These are phyloP conservation scores for Hylaea fasciaria DNA, from an alignment of 2,888 invertebrate species.

Conservation along the genomic window DNA sequence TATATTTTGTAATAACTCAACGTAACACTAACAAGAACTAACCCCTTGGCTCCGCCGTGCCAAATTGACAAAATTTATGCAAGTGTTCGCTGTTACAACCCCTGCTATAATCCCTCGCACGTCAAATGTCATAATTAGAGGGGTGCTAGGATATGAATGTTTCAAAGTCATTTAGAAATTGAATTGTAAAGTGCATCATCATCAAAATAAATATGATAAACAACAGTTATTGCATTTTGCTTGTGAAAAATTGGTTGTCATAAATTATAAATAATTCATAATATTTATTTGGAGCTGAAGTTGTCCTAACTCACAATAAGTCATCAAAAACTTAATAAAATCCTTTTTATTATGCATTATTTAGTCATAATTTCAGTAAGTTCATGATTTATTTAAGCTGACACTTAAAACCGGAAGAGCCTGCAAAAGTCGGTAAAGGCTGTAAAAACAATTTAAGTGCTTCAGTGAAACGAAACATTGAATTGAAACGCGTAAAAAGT, in stretches of 20 bases:
- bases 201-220: conserved; percentile 20
- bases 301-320: conserved; percentile 13
- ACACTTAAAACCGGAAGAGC: conserved; percentile 24
- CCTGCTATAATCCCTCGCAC: conserved; percentile 60
- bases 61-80: conserved; percentile 83
- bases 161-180: conserved; percentile 26
- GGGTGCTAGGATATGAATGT: conserved; percentile 47
- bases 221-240: conserved; percentile 8
- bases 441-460: conserved; percentile 32
- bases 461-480: conserved; percentile 28
- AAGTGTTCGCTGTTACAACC: conserved; percentile 58
- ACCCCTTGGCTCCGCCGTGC: conserved; percentile 59
- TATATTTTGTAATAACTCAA: conserved; percentile 48
- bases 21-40: conserved; percentile 36
- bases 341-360: conserved; percentile 13
- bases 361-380: conserved; percentile 24
- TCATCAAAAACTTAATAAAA: conserved; percentile 26
- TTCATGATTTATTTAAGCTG: conserved; percentile 28
- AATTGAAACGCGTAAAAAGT: conserved; percentile 27
- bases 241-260: background rate
- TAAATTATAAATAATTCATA: conserved; percentile 14
- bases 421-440: conserved; percentile 23
- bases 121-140: conserved; percentile 78
- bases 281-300: conserved; percentile 8
- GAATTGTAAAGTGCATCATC: conserved; percentile 27